Conservation (phyloP, 1,140 invertebrate genomes). For the Vollenhovia emeryi region DNA sequence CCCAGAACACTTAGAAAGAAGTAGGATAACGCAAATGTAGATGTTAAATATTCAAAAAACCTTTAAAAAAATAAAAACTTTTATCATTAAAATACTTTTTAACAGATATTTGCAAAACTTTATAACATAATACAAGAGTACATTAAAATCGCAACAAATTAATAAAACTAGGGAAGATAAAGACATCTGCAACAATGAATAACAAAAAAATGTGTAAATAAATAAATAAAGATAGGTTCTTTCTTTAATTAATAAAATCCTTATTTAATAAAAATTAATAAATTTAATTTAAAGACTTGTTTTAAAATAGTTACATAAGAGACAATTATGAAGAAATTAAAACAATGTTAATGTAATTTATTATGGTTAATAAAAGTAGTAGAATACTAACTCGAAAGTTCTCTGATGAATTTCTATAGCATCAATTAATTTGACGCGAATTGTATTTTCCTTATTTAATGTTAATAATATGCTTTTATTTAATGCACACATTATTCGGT, state of each 20-base stretch:
- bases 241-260: neutral
- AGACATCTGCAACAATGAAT: neutral
- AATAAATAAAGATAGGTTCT: neutral
- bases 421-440: constrained; percentile 8
- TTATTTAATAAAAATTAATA: neutral
- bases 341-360: neutral
- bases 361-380: neutral
- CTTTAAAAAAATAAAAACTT: neutral
- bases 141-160: neutral
- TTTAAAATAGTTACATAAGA: constrained; percentile 4
- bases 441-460: neutral
- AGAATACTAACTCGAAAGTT: constrained; percentile 5
- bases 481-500: constrained; percentile 18
- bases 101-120: neutral
- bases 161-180: constrained; percentile 10
- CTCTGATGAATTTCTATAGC: constrained; percentile 26
- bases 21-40: neutral
- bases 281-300: neutral
- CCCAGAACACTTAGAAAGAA: constrained; percentile 29
- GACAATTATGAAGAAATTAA: neutral
- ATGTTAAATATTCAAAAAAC: constrained; percentile 9
- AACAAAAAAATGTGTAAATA: neutral
- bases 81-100: neutral
- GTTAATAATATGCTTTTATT: neutral
- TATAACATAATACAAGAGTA: neutral